A percentile compares a stretch with the other conserved stretches of the same genome.
phyloP scores from a whole-genome alignment of 2,113 vertebrate genomes.

The Anguilla japonica region DNA sequence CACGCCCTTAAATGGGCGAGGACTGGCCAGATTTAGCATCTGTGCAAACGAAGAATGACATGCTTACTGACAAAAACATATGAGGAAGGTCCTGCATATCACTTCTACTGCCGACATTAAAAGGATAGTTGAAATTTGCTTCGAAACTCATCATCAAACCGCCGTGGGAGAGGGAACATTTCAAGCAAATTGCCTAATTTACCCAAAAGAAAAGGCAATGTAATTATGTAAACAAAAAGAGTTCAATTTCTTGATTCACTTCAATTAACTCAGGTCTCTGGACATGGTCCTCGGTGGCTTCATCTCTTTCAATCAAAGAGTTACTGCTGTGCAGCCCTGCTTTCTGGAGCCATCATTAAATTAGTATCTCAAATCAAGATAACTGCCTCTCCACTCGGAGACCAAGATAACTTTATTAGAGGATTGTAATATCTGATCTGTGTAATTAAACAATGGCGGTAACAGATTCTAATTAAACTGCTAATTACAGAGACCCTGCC shows the following conservation, averaged over 20 bases:
- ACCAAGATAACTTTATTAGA: constrained; percentile 41
- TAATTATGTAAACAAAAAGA: constrained; percentile 3
- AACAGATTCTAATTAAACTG: constrained; percentile 53
- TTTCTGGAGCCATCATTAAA: constrained; percentile 17
- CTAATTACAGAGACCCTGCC: constrained; percentile 56
- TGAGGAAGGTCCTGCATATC: background rate
- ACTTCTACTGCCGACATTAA: background rate
- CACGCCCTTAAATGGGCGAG: too few relatives aligned
- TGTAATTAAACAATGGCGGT: constrained; percentile 67
- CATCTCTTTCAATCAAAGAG: background rate
- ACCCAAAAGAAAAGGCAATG: constrained; percentile 22
- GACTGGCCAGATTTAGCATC: too few relatives aligned
- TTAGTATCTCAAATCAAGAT: constrained; percentile 35
- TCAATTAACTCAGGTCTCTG: background rate
- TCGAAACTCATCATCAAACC: background rate
- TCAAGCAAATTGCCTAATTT: constrained; percentile 11
- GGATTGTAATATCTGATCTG: constrained; percentile 53
- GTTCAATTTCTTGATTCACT: background rate
- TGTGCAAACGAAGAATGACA: background rate
- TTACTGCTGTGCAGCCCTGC: background rate
- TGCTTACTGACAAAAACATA: background rate
- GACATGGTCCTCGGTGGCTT: background rate
- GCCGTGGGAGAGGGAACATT: background rate
- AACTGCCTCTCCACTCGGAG: constrained; percentile 28
- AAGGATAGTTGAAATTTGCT: background rate